Base-by-base conservation (phyloP, 30 jellyfish, hydroid and myxozoan genomes). In the Clytia hemisphaerica region DNA sequence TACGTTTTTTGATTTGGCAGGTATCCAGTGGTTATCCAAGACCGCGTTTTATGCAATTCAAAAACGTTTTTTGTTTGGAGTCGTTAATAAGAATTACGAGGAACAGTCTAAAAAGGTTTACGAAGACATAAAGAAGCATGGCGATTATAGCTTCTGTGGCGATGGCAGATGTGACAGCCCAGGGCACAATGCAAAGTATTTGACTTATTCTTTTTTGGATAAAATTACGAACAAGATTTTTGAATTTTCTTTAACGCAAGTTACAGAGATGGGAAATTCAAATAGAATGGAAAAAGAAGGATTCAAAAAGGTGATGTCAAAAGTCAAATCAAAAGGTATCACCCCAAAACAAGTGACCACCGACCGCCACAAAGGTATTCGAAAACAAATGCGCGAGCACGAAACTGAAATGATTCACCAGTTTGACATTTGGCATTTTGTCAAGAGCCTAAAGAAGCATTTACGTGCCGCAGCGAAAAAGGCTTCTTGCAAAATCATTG, bases 271-370 rank as follows among this genome's bases (percentile, higher is more conserved):
- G 22, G 73, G 79, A 21, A 37, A 59, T 30, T 71, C 83, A 16
- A 34, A 55, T 37, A 36, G 79, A 60, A 71, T 49, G 83, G 83
- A 71, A 58, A 49, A 71, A 55, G 22, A 21, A n/a, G 79, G 69
- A 18, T 54, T 50, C 33, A 36, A 7, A 7, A 71, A 58, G 9
- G 38, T 32, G 18, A n/a, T 71, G 33, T 25, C n/a, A 3, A n/a
- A 71, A 7, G 26, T 67, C 42, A 28, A 45, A 6, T n/a, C n/a
- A n/a, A 16, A 45, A 4, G 19, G 35, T 16, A 46, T 54, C 10
- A 33, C 37, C 16, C 1, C 53, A 22, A 26, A 71, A n/a, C 73
- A 58, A 33, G 26, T 76, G 19, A 47, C 61, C 3, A 32, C 89
- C 42, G 85, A 76, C 42, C 27, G 89, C 33, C 89, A 48, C 1